A percentile compares a stretch with the other conserved stretches of the same genome.
Evolutionary conservation across 2,888 invertebrate species (phyloP).

Genomic region (Clitarchus hookeri): DNA sequence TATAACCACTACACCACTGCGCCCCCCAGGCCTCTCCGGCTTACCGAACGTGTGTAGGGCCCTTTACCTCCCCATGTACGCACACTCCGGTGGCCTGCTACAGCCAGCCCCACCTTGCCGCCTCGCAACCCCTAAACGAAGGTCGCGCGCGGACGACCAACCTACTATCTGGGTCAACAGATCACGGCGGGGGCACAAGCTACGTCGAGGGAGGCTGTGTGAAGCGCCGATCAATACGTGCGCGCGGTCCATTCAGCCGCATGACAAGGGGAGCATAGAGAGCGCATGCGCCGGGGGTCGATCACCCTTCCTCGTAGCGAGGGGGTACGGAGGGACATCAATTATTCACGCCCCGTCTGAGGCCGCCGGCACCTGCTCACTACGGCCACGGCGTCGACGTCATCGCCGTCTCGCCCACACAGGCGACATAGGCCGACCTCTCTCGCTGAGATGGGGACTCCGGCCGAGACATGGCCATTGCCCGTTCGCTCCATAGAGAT

Average conservation of each 20-base stretch:
- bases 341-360: neutral
- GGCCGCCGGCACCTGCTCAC: too few relatives aligned
- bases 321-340: neutral
- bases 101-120: too few relatives aligned
- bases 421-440: neutral
- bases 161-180: neutral
- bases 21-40: too few relatives aligned
- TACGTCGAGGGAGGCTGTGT: neutral
- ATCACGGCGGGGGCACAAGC: neutral
- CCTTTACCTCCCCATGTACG: too few relatives aligned
- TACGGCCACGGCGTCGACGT: neutral
- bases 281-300: neutral
- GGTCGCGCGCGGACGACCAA: too few relatives aligned
- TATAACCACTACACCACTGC: too few relatives aligned
- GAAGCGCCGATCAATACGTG: neutral
- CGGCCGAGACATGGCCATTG: too few relatives aligned
- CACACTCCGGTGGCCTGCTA: too few relatives aligned
- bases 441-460: neutral
- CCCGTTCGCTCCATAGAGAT: too few relatives aligned
- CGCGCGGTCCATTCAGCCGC: slow-evolving; percentile 6
- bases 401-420: neutral
- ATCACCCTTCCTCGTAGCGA: neutral
- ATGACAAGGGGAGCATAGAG: neutral
- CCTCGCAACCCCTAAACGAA: too few relatives aligned
- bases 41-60: too few relatives aligned